These are phyloP conservation scores for Acinonyx jubatus DNA, from an alignment of 2,113 vertebrate species.

Conservation along the genomic window DNA sequence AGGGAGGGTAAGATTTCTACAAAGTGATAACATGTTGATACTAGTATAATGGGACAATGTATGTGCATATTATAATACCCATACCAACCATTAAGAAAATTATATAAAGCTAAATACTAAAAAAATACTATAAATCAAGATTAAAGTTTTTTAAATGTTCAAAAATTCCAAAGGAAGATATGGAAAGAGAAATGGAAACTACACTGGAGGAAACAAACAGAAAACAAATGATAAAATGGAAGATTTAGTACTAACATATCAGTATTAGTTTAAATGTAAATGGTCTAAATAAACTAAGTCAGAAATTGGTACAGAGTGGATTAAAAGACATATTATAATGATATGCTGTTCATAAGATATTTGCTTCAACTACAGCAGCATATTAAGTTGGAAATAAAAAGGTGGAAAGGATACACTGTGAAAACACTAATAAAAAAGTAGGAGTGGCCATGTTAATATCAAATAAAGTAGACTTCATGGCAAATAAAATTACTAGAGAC, in stretches of 20 bases:
- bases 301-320: background rate
- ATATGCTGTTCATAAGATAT: background rate
- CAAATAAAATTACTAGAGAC: background rate
- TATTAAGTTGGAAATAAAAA: background rate
- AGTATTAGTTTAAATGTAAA: background rate
- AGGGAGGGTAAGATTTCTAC: background rate
- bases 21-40: background rate
- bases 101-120: background rate
- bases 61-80: background rate
- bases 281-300: background rate
- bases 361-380: background rate
- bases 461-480: background rate
- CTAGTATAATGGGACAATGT: background rate
- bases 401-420: background rate
- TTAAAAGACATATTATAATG: background rate
- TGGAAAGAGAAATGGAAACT: background rate
- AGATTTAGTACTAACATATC: background rate
- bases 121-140: background rate
- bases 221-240: background rate
- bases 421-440: background rate
- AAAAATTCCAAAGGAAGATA: background rate
- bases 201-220: background rate
- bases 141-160: background rate
- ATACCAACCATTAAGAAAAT: background rate
- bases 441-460: background rate